Conservation (phyloP, 1,140 invertebrate genomes). For the Papilio dardanus region DNA sequence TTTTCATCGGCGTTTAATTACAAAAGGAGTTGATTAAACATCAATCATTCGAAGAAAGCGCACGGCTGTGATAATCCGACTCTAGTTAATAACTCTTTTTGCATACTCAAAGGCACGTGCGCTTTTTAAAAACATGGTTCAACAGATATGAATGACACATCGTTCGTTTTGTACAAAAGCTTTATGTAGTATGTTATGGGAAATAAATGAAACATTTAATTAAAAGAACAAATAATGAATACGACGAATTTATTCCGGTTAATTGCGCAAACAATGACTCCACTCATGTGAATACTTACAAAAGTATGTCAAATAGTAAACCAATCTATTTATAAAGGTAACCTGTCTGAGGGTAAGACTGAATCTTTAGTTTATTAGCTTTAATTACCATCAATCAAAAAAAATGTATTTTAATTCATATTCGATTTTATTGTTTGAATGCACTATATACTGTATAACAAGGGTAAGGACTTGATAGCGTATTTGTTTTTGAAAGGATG, state of each 20-base stretch:
- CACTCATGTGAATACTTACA: no score
- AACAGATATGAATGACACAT: constrained; percentile 12
- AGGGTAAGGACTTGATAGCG: no score
- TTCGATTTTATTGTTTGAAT: no score
- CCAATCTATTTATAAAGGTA: no score
- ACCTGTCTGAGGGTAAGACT: no score
- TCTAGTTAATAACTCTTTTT: neutral
- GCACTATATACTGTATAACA: no score
- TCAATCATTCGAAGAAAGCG: constrained; percentile 27
- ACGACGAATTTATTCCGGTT: neutral
- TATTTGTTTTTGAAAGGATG: no score
- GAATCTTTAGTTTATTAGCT: no score
- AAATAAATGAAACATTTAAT: neutral
- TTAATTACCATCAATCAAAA: no score
- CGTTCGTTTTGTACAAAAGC: neutral
- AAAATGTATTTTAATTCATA: no score
- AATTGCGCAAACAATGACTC: no score
- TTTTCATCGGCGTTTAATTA: constrained; percentile 20
- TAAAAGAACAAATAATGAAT: neutral
- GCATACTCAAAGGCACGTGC: constrained; percentile 5
- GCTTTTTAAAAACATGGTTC: neutral
- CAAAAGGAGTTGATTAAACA: constrained; percentile 25
- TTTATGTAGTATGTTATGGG: neutral
- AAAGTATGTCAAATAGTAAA: no score
- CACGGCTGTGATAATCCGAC: neutral